Base-by-base conservation (phyloP, 2,797 vertebrate genomes). In the Chromis chromis region DNA sequence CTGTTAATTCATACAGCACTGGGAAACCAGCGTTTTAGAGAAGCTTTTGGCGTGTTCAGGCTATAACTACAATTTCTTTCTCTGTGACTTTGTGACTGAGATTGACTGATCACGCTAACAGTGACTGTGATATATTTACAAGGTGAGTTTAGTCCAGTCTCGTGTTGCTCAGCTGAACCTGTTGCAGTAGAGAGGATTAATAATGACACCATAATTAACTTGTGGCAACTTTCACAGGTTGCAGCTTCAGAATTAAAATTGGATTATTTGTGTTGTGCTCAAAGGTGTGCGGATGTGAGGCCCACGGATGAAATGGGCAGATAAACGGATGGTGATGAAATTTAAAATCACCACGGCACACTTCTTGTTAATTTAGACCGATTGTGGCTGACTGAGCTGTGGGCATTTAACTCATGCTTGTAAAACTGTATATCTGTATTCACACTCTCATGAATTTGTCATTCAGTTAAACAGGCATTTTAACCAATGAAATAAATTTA, bases 121-220 rank as follows among this genome's bases (percentile, higher is more conserved):
- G 39, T 4, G 5, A 76, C 42, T 22, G 28, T 27, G 14, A 72
- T 73, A 66, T 73, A 75, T 86, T 84, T 76, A 61, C 59, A 49
- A 27, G 21, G 19, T 33, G 39, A 70, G 36, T 79, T 73, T 55
- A 67, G 68, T 42, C 70, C 39, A 76, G 59, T 76, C 66, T 83
- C 33, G 0, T 78, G 71, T 72, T 70, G 73, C 73, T 81, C 57
- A 73, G 5, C 27, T 88, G 73, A 88, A 91, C 87, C 81, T 92
- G 92, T 92, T 92, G 90, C 87, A 85, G 75, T 11, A 57, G 59
- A 67, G 78, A 76, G 60, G 36, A 86, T 86, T 88, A 88, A 86
- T 77, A 86, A 82, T 67, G 65, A 80, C 61, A 84, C 72, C 60
- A 67, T 79, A 83, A 92, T 91, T 89, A 83, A 90, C 85, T 78